phyloP scores from a whole-genome alignment of 2,888 invertebrate species.

The Panzeria rudis region DNA sequence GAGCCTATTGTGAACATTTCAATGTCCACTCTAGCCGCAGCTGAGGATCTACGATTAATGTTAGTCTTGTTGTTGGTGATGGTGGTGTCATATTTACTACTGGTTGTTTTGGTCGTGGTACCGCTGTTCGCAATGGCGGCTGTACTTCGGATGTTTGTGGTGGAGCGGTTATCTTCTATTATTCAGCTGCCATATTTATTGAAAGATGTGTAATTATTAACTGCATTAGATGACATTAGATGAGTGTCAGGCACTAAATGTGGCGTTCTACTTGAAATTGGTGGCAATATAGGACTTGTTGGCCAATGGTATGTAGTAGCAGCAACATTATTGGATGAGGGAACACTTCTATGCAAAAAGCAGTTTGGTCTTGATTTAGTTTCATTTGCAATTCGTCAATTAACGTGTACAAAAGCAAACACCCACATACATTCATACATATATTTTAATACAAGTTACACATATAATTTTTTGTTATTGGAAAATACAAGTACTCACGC shows the following conservation, averaged over 20 bases:
- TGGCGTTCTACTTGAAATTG: slow-evolving; percentile 88
- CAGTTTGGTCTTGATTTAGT: slow-evolving; percentile 80
- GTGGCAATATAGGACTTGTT: slow-evolving; percentile 90
- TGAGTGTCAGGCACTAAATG: slow-evolving; percentile 89
- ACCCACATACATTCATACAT: slow-evolving; percentile 35
- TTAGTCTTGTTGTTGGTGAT: slow-evolving; percentile 31
- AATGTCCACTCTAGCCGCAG: slow-evolving; percentile 57
- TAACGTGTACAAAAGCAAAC: slow-evolving; percentile 45
- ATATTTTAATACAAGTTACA: not conserved
- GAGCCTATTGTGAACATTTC: slow-evolving; percentile 60
- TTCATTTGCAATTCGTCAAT: slow-evolving; percentile 64
- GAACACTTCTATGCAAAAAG: slow-evolving; percentile 84
- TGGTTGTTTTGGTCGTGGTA: slow-evolving; percentile 46
- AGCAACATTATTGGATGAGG: slow-evolving; percentile 85
- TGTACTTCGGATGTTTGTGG: slow-evolving; percentile 80
- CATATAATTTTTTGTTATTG: no score
- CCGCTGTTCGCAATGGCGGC: slow-evolving; percentile 72
- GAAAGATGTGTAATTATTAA: slow-evolving; percentile 83
- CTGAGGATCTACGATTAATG: slow-evolving; percentile 57
- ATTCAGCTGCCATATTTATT: slow-evolving; percentile 84
- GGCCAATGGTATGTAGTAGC: slow-evolving; percentile 90
- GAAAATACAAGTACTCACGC: not conserved
- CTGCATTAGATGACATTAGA: slow-evolving; percentile 83
- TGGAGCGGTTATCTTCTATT: slow-evolving; percentile 82
- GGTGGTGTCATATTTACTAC: slow-evolving; percentile 31